Percentiles rank a stretch among this genome's conserved stretches.
Conservation (phyloP, 2,888 invertebrate genomes). For the Cordilura impudica region DNA sequence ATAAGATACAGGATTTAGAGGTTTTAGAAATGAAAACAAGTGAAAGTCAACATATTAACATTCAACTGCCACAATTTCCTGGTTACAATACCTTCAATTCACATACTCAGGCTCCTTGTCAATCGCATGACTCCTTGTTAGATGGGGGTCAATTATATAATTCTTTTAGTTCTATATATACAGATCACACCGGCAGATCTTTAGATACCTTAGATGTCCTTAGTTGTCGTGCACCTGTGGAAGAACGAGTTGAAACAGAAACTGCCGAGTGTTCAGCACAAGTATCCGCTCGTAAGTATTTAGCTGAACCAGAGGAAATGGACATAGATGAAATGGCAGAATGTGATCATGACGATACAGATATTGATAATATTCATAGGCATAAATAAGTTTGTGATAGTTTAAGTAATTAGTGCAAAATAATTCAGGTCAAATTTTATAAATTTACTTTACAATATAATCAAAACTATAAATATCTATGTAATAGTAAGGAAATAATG, state of each 20-base stretch:
- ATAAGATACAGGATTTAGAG: constrained; percentile 65
- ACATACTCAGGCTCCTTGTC: constrained; percentile 67
- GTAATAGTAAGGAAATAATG: too few relatives aligned
- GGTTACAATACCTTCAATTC: constrained; percentile 69
- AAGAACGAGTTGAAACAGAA: background rate
- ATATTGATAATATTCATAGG: too few relatives aligned
- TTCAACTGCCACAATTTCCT: constrained; percentile 72
- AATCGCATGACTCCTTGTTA: constrained; percentile 69
- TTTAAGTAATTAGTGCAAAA: too few relatives aligned
- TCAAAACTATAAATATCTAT: too few relatives aligned
- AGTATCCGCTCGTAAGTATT: background rate
- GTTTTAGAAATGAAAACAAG: constrained; percentile 15
- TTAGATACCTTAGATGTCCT: constrained; percentile 70
- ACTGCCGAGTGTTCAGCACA: background rate
- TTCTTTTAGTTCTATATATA: constrained; percentile 70
- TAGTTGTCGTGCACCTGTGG: constrained; percentile 66
- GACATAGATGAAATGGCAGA: background rate
- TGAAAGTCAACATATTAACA: constrained; percentile 66
- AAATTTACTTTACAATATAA: too few relatives aligned
- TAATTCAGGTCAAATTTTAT: too few relatives aligned
- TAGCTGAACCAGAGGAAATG: background rate
- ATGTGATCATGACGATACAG: too few relatives aligned
- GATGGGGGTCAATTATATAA: constrained; percentile 67
- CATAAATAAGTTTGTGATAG: too few relatives aligned
- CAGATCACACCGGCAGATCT: constrained; percentile 71